phyloP scores from a whole-genome alignment of 2,888 invertebrate genomes.

The Hymenopus coronatus region DNA sequence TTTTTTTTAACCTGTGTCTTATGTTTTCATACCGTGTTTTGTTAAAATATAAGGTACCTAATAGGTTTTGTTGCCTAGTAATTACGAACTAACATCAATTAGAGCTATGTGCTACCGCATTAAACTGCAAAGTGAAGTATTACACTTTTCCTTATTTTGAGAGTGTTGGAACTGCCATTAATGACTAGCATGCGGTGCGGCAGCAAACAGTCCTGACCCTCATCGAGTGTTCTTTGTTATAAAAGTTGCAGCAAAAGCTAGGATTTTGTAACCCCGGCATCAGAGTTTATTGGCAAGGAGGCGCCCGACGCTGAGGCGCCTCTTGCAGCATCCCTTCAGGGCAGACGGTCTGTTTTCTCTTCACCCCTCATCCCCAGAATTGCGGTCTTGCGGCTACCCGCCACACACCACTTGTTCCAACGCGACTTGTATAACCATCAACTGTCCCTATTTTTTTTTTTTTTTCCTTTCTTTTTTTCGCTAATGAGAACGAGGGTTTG shows the following conservation, averaged over 20 bases:
- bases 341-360: background rate
- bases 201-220: background rate
- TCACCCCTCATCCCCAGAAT: background rate
- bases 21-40: too few species aligned
- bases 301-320: constrained; percentile 18
- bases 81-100: too few species aligned
- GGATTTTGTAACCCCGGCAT: background rate
- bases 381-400: background rate
- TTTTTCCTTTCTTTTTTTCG: background rate
- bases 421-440: background rate
- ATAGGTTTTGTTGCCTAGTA: too few species aligned
- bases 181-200: background rate
- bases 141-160: background rate
- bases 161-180: background rate
- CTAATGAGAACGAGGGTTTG: background rate
- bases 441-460: background rate
- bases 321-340: constrained; percentile 2
- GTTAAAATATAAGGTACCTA: too few species aligned
- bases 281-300: constrained; percentile 4
- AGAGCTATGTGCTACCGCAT: too few species aligned
- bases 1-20: too few species aligned
- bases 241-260: background rate
- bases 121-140: too few species aligned
- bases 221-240: background rate
- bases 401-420: background rate